Percentiles rank a stretch among this genome's conserved stretches.
These are phyloP conservation scores for Sarcoramphus papa DNA, from an alignment of 2,797 vertebrate genomes.

Conservation along the genomic window DNA sequence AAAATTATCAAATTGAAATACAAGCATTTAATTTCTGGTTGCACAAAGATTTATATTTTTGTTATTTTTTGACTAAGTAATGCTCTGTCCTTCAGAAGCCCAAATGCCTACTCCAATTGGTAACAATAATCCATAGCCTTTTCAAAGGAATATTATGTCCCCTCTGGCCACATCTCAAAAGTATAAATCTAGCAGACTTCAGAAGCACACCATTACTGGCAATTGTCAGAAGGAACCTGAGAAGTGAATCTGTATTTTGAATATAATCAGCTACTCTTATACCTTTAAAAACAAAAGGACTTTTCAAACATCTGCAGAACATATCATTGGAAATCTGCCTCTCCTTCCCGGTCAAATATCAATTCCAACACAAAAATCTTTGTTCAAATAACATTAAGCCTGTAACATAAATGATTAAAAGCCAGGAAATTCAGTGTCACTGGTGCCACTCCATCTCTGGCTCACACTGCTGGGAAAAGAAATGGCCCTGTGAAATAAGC, in stretches of 20 bases:
- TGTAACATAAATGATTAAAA: constrained; percentile 5
- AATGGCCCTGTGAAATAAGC: not conserved
- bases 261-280: not conserved
- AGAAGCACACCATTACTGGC: not conserved
- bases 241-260: constrained; percentile 10
- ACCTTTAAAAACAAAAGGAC: constrained; percentile 13
- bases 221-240: not conserved
- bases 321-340: constrained; percentile 20
- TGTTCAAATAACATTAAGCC: not conserved
- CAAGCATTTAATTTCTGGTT: not conserved
- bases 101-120: not conserved
- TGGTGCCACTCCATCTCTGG: not conserved
- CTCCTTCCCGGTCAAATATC: not conserved
- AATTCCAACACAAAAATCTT: constrained; percentile 26
- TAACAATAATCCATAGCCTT: not conserved
- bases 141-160: not conserved
- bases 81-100: not conserved
- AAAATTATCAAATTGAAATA: not conserved
- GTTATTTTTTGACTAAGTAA: not conserved
- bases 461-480: not conserved
- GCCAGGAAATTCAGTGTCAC: not conserved
- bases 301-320: constrained; percentile 47
- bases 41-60: not conserved
- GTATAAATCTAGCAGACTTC: not conserved
- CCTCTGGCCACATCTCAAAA: not conserved